Evolutionary conservation across 2,113 vertebrate species (phyloP).

Genomic region (Dasyprocta punctata): DNA sequence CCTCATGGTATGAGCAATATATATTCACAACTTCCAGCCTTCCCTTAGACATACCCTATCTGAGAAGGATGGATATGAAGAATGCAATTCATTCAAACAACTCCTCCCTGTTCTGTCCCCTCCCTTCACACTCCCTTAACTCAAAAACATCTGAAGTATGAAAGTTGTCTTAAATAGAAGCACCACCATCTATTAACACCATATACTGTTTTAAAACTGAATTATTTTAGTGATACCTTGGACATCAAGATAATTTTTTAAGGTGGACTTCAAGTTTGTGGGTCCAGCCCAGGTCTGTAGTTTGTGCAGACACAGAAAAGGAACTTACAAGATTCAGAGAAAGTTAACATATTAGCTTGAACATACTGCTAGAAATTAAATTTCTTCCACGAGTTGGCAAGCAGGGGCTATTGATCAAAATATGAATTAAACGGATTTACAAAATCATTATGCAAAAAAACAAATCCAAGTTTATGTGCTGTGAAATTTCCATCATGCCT

Average conservation of each 20-base stretch:
- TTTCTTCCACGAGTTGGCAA: slow-evolving; percentile 75
- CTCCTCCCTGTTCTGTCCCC: not conserved
- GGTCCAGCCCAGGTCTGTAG: slow-evolving; percentile 92
- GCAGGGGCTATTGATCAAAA: slow-evolving; percentile 78
- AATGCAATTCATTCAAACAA: slow-evolving; percentile 87
- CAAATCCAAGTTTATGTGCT: slow-evolving; percentile 59
- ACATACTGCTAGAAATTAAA: slow-evolving; percentile 84
- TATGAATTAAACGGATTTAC: slow-evolving; percentile 76
- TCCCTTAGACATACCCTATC: slow-evolving; percentile 76
- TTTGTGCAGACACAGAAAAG: slow-evolving; percentile 86
- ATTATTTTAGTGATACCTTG: slow-evolving; percentile 80
- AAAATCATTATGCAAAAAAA: slow-evolving; percentile 70
- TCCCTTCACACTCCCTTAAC: not conserved
- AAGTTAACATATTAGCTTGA: slow-evolving; percentile 80
- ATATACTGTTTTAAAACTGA: slow-evolving; percentile 83
- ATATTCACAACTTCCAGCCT: slow-evolving; percentile 78
- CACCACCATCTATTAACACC: slow-evolving; percentile 83
- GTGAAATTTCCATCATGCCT: slow-evolving; percentile 70
- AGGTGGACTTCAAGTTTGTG: slow-evolving; percentile 84
- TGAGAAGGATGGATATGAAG: slow-evolving; percentile 80
- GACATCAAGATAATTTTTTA: slow-evolving; percentile 76
- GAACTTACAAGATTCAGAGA: slow-evolving; percentile 73
- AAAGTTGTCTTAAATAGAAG: slow-evolving; percentile 81
- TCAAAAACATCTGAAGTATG: slow-evolving; percentile 80
- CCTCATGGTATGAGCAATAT: not conserved